A percentile compares a stretch with the other conserved stretches of the same genome.
These are phyloP conservation scores for Villa cingulata DNA, from an alignment of 2,888 invertebrate genomes.

Conservation along the genomic window DNA sequence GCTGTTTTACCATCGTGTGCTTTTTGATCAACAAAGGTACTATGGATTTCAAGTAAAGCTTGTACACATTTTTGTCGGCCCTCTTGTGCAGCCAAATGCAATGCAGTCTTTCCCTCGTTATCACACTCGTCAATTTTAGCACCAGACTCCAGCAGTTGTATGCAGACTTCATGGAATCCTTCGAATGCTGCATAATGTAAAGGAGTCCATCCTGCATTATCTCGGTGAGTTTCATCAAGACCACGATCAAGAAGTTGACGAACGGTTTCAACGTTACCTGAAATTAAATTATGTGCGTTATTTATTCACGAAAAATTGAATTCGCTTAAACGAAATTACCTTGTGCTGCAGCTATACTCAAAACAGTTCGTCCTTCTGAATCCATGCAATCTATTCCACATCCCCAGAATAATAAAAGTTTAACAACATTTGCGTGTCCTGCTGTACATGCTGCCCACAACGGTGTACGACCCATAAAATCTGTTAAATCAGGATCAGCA, in stretches of 20 bases:
- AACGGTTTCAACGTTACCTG: slow-evolving; percentile 72
- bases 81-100: slow-evolving; percentile 82
- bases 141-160: slow-evolving; percentile 59
- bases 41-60: slow-evolving; percentile 56
- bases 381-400: slow-evolving; percentile 92
- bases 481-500: slow-evolving; percentile 80
- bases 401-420: slow-evolving; percentile 84
- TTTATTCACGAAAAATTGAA: too few relatives aligned
- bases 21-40: slow-evolving; percentile 67
- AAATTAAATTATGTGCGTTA: not conserved
- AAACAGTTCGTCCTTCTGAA: slow-evolving; percentile 80
- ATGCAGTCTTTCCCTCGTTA: slow-evolving; percentile 78
- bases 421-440: slow-evolving; percentile 76
- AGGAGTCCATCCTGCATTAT: slow-evolving; percentile 95
- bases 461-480: slow-evolving; percentile 68
- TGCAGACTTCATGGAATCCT: slow-evolving; percentile 41
- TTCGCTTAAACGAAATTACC: too few relatives aligned
- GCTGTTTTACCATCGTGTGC: slow-evolving; percentile 87
- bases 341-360: slow-evolving; percentile 73
- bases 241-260: slow-evolving; percentile 78
- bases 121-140: slow-evolving; percentile 80
- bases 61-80: slow-evolving; percentile 52
- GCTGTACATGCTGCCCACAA: slow-evolving; percentile 89
- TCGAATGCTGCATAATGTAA: slow-evolving; percentile 93
- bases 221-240: slow-evolving; percentile 72